Evolutionary conservation across 1,140 invertebrate genomes (phyloP), one percentile per base, ranked within the genome.

Genomic region (Drosophila mayri): DNA sequence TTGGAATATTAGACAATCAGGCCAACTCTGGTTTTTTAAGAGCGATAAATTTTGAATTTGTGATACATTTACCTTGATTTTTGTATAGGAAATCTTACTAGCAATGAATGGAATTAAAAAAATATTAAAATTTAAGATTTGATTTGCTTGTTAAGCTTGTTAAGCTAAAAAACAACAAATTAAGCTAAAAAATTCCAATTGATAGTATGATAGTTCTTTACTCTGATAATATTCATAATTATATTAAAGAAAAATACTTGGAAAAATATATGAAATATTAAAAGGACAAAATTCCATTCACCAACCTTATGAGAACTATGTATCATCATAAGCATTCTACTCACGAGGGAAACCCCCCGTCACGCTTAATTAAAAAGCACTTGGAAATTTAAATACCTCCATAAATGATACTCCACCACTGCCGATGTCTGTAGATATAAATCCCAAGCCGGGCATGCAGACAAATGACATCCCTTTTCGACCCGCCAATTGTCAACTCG

Each of bases 401-500:
- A 82, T 82, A 82, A 82, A 82, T 81, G 74, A 77, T 49, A 58
- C 47, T 65, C 32, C 52, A 22, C 20, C 50, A 37, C 16, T 14
- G 10, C 32, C 20, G 35, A 54, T 37, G 32, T 54, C 32, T 54
- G 32, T 14, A 14, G 16, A 54, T 22, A 50, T 50, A 52, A 32
- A n/a, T n/a, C 38, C 35, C 58, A 57, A 41, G 78, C 49, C 58
- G 50, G 73, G 76, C 47, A 78, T 40, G 35, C 74, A 78, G 81
- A 83, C 80, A 83, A 83, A 83, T 83, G 80, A 76, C 78, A 75
- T 46, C 38, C 80, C 61, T 76, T 78, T 65, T 65, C 70, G 74
- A 71, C 80, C 70, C 80, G 64, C 75, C 79, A 83, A 83, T 83
- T 83, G 80, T 82, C 75, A 83, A 79, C 80, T 83, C 44, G 43